A percentile compares a stretch with the other conserved stretches of the same genome.
phyloP scores from a whole-genome alignment of 1,140 invertebrate species.

The Holcopasites calliopsidis region DNA sequence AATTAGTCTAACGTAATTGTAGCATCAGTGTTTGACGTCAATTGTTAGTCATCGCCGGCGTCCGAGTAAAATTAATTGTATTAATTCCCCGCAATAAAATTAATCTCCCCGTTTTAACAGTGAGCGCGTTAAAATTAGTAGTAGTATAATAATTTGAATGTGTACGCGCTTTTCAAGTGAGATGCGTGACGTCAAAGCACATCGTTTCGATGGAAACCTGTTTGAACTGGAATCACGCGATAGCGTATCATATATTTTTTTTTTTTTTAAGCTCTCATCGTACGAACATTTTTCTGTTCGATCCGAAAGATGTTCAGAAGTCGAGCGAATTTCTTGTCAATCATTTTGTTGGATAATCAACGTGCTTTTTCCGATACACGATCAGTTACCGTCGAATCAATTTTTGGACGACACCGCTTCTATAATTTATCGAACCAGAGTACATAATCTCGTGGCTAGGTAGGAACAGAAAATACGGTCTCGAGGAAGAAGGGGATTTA shows the following conservation, averaged over 20 bases:
- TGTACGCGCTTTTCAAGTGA: background rate
- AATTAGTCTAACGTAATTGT: background rate
- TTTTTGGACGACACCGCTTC: background rate
- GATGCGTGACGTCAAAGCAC: conserved; percentile 17
- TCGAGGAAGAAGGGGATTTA: background rate
- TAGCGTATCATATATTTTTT: conserved; percentile 16
- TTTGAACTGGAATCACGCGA: conserved; percentile 35
- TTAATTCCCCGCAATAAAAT: conserved; percentile 42
- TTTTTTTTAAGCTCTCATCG: background rate
- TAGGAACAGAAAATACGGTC: background rate
- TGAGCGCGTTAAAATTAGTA: conserved; percentile 9
- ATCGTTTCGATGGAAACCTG: conserved; percentile 31
- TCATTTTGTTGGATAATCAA: too few relatives aligned
- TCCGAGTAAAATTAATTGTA: conserved; percentile 32
- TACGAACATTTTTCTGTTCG: background rate
- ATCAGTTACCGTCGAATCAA: background rate
- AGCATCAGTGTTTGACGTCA: conserved; percentile 33
- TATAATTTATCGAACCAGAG: conserved; percentile 9
- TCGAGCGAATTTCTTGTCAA: too few relatives aligned
- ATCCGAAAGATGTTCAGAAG: too few relatives aligned
- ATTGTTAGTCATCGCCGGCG: background rate
- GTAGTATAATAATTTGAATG: background rate
- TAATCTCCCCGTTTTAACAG: conserved; percentile 4
- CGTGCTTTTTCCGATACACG: too few relatives aligned
- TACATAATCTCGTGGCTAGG: background rate